Evolutionary conservation across 2,888 invertebrate genomes (phyloP), one percentile per base, ranked within the genome.

Genomic region (Morinoia aosen): DNA sequence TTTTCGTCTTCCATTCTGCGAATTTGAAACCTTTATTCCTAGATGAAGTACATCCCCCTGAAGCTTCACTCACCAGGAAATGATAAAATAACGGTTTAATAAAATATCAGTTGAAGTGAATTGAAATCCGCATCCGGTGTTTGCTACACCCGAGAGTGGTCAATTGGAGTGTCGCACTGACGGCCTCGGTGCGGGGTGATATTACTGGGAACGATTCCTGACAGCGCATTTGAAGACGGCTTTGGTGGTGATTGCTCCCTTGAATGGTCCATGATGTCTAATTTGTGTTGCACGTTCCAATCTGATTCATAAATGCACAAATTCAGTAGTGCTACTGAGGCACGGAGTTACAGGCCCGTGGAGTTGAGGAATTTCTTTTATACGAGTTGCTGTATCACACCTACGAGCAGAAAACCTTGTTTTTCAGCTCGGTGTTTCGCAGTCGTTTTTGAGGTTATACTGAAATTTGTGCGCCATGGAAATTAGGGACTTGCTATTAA

Each of bases 191-290:
- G 19, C 58, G 48, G 33, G 57, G 57, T 57, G 56, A 57, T 48
- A 48, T 57, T 57, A 76, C 93, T 7, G 56, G n/a, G 33, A 57
- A 57, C 93, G 57, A 25, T 19, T 25, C 57, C 93, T 93, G 93
- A 57, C 93, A 57, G 93, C 19, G n/a, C 56, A 93, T 93, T 93
- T 93, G 93, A 57, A 56, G 93, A 93, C n/a, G 93, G 93, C 93
- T 93, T 93, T 93, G 93, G 57, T 57, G 57, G 93, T 12, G 93
- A 93, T 57, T 33, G 19, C 57, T 19, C 90, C 40, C 40, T 48
- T 4, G 57, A 93, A 93, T 57, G 93, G 12, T 33, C 48, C 57
- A 58, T 12, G 57, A 33, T 57, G 5, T 56, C 93, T 93, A 93
- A 93, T 93, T 93, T 93, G 93, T 33, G 93, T 12, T 90, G 14